Base-by-base conservation (phyloP, 2,113 vertebrate species). In the Pheucticus melanocephalus region DNA sequence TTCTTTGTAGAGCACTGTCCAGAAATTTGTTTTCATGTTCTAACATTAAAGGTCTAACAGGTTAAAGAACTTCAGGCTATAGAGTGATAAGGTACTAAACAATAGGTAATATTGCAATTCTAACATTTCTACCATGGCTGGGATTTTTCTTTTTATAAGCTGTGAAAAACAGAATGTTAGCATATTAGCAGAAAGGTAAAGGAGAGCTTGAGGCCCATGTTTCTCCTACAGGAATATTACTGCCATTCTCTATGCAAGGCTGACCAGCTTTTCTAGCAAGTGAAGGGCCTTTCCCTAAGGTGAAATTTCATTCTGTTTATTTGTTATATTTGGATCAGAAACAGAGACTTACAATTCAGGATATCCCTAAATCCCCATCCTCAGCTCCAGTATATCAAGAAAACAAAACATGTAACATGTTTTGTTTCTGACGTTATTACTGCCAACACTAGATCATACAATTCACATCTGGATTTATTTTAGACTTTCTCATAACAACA, bases 391-490 rank as follows among this genome's bases (percentile, higher is more conserved):
- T 59, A 64, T 70, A 83, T 92, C 48, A 63, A 90, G 51, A 83
- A 39, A 63, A 82, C 37, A 82, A 88, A 93, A 81, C 31, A 68
- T 31, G 65, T 39, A 84, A 71, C 23, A 4, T 70, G 64, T 92
- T 96, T 80, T 88, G 45, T 83, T 91, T 86, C 69, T 91, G 69
- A 73, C 9, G 30, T 88, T 78, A 76, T 86, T 88, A 69, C 72
- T 90, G 51, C 79, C 72, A 87, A 86, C 76, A 79, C 33, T 44
- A 90, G 71, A 90, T 80, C 82, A 65, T 24, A 39, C 72, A 86
- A 30, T 96, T 96, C 70, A 84, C 94, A 95, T 97, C 94, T 96
- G 93, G 90, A 84, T 93, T 96, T 93, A 81, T 94, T 95, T 96
- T 91, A 81, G 84, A 85, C 72, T 95, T 90, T 94, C 77, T 96